Percentiles rank a stretch among this genome's conserved stretches.
phyloP scores from a whole-genome alignment of 2,113 vertebrate species.

The Chiloscyllium plagiosum region DNA sequence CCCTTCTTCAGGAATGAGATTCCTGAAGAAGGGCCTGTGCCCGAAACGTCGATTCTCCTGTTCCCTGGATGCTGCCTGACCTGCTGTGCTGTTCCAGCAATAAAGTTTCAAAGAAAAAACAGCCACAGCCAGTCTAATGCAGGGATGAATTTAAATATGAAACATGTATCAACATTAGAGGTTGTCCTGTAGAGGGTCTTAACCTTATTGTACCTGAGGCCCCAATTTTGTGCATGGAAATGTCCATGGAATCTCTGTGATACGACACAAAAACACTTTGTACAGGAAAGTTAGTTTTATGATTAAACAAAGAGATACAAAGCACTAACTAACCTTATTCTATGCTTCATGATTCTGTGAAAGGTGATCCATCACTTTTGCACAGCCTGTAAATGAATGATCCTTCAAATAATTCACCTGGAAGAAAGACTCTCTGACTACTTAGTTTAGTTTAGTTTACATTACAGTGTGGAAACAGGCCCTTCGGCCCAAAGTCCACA shows the following conservation, averaged over 20 bases:
- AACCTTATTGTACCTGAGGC: neutral
- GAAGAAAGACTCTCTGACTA: neutral
- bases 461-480: too few relatives aligned
- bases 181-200: neutral
- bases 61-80: too few relatives aligned
- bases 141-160: too few relatives aligned
- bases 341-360: neutral
- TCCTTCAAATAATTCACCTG: neutral
- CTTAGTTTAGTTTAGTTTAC: too few relatives aligned
- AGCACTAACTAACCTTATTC: neutral
- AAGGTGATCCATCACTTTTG: neutral
- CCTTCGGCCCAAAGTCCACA: too few relatives aligned
- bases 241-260: neutral
- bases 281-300: neutral
- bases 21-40: too few relatives aligned
- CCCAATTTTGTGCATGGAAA: neutral
- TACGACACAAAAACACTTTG: neutral
- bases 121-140: neutral
- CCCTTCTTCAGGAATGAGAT: too few relatives aligned
- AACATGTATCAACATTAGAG: neutral
- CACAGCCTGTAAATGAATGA: neutral
- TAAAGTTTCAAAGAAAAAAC: too few relatives aligned
- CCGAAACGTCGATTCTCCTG: too few relatives aligned
- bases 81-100: too few relatives aligned
- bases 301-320: neutral